Conservation (phyloP, 2,797 vertebrate species). For the Hypotaenidia philippensis region DNA sequence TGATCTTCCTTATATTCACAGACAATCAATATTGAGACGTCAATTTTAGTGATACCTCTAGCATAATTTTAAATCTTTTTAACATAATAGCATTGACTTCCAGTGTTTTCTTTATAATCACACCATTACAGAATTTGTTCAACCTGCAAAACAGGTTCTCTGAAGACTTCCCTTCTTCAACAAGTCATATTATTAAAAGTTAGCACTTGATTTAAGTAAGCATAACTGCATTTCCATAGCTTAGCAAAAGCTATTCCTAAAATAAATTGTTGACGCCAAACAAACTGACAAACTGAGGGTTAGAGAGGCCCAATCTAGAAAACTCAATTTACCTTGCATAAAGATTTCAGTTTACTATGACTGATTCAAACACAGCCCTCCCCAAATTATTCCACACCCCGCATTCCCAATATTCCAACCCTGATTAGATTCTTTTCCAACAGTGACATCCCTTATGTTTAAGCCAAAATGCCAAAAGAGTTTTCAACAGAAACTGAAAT, state of each 20-base stretch:
- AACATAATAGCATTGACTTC: not conserved
- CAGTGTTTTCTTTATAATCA: not conserved
- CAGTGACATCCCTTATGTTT: not conserved
- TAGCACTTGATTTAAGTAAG: not conserved
- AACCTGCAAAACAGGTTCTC: slow-evolving; percentile 6
- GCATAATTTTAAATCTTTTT: not conserved
- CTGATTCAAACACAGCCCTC: not conserved
- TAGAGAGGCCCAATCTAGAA: not conserved
- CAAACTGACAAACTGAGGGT: not conserved
- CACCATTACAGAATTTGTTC: not conserved
- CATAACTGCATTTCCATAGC: not conserved
- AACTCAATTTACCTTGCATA: not conserved
- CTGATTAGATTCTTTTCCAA: not conserved
- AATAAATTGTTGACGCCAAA: not conserved
- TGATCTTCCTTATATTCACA: not conserved
- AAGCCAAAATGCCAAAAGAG: not conserved
- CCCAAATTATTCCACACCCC: not conserved
- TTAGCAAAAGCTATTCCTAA: not conserved
- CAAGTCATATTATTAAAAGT: not conserved
- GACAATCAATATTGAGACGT: not conserved
- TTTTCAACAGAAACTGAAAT: not conserved
- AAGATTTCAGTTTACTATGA: not conserved
- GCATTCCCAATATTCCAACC: not conserved
- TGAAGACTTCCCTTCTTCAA: not conserved
- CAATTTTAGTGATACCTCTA: not conserved